phyloP scores from a whole-genome alignment of 2,888 invertebrate species.

The Plebejus argus region DNA sequence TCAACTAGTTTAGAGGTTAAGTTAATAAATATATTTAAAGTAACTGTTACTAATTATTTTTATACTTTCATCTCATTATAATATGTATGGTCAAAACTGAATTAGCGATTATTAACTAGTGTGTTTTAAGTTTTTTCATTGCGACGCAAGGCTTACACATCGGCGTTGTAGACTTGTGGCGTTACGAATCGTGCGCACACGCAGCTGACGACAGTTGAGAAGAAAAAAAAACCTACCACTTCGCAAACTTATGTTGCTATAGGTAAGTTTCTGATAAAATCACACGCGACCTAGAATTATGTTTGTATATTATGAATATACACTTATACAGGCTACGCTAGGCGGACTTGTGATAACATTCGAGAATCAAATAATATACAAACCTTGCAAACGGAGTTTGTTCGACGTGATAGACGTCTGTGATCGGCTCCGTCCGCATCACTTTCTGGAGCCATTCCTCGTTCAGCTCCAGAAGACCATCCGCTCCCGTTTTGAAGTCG shows the following conservation, averaged over 20 bases:
- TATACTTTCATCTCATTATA: not conserved
- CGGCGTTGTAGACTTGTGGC: not conserved
- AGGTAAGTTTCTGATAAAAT: not conserved
- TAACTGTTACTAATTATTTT: not conserved
- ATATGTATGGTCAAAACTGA: not conserved
- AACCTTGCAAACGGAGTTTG: conserved; percentile 93
- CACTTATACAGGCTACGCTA: not conserved
- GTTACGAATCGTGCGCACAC: conserved; percentile 16
- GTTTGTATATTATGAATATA: not conserved
- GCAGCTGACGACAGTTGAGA: not conserved
- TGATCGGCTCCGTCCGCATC: conserved; percentile 87
- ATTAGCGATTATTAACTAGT: not conserved
- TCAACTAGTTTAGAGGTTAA: too few species aligned
- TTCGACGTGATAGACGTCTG: conserved; percentile 89
- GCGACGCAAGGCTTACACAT: not conserved
- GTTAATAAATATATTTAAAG: not conserved
- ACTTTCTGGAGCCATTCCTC: conserved; percentile 85
- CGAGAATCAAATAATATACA: conserved; percentile 47
- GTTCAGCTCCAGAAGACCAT: conserved; percentile 87
- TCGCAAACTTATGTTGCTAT: not conserved
- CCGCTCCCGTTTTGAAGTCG: conserved; percentile 82
- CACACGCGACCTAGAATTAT: not conserved
- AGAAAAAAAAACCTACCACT: not conserved
- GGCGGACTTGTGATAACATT: conserved; percentile 20
- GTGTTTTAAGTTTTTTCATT: not conserved